Conservation (phyloP, 2,888 invertebrate species). For the Erebia palarica region DNA sequence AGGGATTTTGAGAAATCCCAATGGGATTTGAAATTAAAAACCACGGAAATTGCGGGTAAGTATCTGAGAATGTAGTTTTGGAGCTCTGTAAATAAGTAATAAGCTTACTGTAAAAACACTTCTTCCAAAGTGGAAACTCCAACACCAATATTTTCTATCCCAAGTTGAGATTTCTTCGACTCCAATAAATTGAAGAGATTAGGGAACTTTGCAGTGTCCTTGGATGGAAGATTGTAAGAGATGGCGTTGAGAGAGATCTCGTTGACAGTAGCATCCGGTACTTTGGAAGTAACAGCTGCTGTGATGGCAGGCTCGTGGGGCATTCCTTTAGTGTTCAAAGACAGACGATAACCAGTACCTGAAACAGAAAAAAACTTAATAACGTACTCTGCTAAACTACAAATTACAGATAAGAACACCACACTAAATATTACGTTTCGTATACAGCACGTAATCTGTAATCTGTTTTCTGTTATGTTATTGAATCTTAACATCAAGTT, state of each 20-base stretch:
- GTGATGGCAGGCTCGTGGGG: conserved; percentile 54
- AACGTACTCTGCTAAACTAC: too few relatives aligned
- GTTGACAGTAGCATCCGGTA: conserved; percentile 56
- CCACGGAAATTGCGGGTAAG: too few relatives aligned
- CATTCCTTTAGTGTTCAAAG: conserved; percentile 73
- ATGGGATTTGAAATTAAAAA: too few relatives aligned
- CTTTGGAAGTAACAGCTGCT: conserved; percentile 44
- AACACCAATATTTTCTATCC: conserved; percentile 89
- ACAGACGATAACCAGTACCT: conserved; percentile 85
- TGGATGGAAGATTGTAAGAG: conserved; percentile 69
- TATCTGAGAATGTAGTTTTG: background rate
- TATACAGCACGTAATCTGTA: too few relatives aligned
- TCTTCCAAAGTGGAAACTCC: conserved; percentile 96
- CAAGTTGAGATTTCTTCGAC: conserved; percentile 76
- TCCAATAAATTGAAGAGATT: conserved; percentile 85
- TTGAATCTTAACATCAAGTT: too few relatives aligned
- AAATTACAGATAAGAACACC: too few relatives aligned
- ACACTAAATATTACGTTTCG: too few relatives aligned
- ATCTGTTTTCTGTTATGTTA: too few relatives aligned
- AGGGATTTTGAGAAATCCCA: too few relatives aligned
- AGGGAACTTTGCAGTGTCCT: conserved; percentile 80
- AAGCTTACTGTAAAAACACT: conserved; percentile 91
- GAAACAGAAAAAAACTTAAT: background rate
- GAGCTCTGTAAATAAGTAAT: too few relatives aligned
- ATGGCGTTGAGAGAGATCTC: conserved; percentile 56